A percentile compares a stretch with the other conserved stretches of the same genome.
These are phyloP conservation scores for Lordiphosa andalusiaca DNA, from an alignment of 2,888 invertebrate genomes.

Conservation along the genomic window DNA sequence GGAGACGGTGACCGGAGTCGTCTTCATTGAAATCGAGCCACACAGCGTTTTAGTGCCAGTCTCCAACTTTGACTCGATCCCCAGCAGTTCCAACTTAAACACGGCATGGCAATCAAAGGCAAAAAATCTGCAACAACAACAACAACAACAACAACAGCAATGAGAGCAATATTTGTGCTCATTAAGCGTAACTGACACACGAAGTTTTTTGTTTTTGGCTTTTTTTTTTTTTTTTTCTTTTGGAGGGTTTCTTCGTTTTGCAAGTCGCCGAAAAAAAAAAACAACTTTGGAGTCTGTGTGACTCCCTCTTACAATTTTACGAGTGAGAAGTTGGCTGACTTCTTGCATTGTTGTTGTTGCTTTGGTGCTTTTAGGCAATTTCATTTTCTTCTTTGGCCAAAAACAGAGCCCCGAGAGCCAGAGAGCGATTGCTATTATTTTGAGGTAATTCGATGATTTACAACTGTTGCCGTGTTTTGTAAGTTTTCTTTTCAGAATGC, in stretches of 20 bases:
- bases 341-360: constrained; percentile 61
- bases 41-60: constrained; percentile 13
- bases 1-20: constrained; percentile 40
- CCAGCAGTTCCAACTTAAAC: constrained; percentile 35
- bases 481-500: constrained; percentile 67
- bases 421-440: constrained; percentile 75
- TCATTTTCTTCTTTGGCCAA: constrained; percentile 55
- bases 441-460: constrained; percentile 75
- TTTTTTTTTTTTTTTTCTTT: constrained; percentile 43
- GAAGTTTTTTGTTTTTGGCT: constrained; percentile 59
- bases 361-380: constrained; percentile 59
- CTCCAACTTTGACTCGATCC: constrained; percentile 24
- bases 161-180: constrained; percentile 77
- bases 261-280: constrained; percentile 65
- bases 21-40: constrained; percentile 63
- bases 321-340: constrained; percentile 49
- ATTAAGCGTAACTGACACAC: constrained; percentile 79
- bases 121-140: constrained; percentile 63
- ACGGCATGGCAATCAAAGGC: constrained; percentile 65
- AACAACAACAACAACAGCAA: constrained; percentile 53
- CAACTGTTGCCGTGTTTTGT: constrained; percentile 74
- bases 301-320: constrained; percentile 30
- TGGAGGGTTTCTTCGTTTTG: constrained; percentile 72
- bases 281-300: constrained; percentile 38
- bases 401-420: constrained; percentile 45